A percentile compares a stretch with the other conserved stretches of the same genome.
Conservation (phyloP, 2,797 vertebrate genomes). For the Channallabes apus region DNA sequence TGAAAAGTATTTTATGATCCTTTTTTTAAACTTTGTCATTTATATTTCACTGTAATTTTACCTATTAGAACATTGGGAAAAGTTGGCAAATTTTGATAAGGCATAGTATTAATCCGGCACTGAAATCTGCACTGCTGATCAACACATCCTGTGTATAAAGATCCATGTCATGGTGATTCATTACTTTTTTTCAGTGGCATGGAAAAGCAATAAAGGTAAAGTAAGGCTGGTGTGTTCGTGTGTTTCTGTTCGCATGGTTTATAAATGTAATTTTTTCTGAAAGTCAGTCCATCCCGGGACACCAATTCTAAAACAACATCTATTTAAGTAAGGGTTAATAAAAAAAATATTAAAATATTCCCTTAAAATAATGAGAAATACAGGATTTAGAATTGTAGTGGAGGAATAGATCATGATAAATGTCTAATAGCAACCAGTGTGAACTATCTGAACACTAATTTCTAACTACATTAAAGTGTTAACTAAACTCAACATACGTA, state of each 20-base stretch:
- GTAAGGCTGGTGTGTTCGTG: constrained; percentile 15
- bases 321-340: neutral
- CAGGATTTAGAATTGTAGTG: neutral
- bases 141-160: constrained; percentile 24
- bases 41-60: constrained; percentile 8
- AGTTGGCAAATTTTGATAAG: constrained; percentile 19
- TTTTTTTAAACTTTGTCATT: neutral
- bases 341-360: neutral
- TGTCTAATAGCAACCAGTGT: constrained; percentile 9
- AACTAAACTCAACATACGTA: constrained; percentile 3
- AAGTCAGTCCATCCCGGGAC: neutral
- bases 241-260: neutral
- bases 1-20: constrained; percentile 12
- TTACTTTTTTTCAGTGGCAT: constrained; percentile 19
- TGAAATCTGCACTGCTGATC: constrained; percentile 11
- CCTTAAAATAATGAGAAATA: constrained; percentile 20
- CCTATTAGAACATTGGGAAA: neutral
- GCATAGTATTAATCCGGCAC: constrained; percentile 47
- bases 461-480: neutral
- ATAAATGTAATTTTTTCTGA: neutral
- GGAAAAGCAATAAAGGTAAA: constrained; percentile 30
- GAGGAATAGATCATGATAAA: constrained; percentile 10
- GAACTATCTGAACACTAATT: neutral
- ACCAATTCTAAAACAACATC: neutral
- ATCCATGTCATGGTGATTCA: neutral